Evolutionary conservation across 2,888 invertebrate species (phyloP).

Genomic region (Ommatoiulus sabulosus): DNA sequence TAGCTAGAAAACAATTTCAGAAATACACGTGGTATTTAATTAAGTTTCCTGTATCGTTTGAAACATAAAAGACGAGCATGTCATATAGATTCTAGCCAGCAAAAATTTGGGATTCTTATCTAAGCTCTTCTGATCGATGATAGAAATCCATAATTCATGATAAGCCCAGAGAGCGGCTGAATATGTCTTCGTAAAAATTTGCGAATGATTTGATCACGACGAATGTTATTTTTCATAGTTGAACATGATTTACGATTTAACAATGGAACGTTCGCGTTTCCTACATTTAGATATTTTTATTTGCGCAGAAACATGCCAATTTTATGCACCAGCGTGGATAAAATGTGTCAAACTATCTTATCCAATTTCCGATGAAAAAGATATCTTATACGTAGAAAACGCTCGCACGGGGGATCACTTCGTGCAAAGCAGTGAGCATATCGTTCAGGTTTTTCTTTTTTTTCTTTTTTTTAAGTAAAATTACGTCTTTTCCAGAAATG

Average conservation of each 20-base stretch:
- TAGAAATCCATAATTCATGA: conserved; percentile 15
- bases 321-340: neutral
- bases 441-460: neutral
- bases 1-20: neutral
- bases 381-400: neutral
- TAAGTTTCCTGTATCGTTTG: neutral
- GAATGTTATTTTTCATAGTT: conserved; percentile 3
- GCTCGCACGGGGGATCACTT: neutral
- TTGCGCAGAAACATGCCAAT: neutral
- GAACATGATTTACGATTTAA: conserved; percentile 24
- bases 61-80: neutral
- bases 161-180: neutral
- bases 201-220: conserved; percentile 24
- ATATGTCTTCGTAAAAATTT: neutral
- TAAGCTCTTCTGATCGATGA: neutral
- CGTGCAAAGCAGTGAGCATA: neutral
- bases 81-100: neutral
- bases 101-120: neutral
- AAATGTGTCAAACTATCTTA: neutral
- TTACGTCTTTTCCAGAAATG: too few species aligned
- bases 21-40: neutral
- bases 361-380: conserved; percentile 1
- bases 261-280: neutral
- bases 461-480: neutral
- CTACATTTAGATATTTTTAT: neutral